Evolutionary conservation across 2,888 invertebrate species (phyloP).

Genomic region (Tipula confusa): DNA sequence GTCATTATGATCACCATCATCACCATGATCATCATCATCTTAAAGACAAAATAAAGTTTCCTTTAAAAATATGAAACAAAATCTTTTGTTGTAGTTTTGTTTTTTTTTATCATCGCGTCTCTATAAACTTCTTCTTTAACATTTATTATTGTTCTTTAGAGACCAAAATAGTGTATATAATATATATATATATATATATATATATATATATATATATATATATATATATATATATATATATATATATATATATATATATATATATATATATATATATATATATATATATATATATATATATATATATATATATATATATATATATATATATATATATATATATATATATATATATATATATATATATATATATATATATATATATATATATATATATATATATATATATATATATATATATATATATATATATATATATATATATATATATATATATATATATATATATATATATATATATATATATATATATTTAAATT

Average conservation of each 20-base stretch:
- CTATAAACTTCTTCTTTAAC: not conserved
- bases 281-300: too few species aligned
- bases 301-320: too few species aligned
- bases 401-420: too few species aligned
- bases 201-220: too few species aligned
- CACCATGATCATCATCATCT: slow-evolving; percentile 31
- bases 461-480: not conserved
- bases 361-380: too few species aligned
- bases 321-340: too few species aligned
- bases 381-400: too few species aligned
- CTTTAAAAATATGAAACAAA: not conserved
- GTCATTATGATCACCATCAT: slow-evolving; percentile 27
- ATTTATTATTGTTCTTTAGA: not conserved
- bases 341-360: too few species aligned
- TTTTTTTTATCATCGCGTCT: not conserved
- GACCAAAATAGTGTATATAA: not conserved
- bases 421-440: not conserved
- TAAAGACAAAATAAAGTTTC: not conserved
- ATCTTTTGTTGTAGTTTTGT: not conserved
- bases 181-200: too few species aligned
- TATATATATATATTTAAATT: not conserved
- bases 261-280: too few species aligned
- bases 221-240: too few species aligned
- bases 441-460: slow-evolving; percentile 3
- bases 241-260: too few species aligned